Evolutionary conservation across 2,797 vertebrate genomes (phyloP), one percentile per base, ranked within the genome.

Genomic region (Pangasius sanitwongsei): DNA sequence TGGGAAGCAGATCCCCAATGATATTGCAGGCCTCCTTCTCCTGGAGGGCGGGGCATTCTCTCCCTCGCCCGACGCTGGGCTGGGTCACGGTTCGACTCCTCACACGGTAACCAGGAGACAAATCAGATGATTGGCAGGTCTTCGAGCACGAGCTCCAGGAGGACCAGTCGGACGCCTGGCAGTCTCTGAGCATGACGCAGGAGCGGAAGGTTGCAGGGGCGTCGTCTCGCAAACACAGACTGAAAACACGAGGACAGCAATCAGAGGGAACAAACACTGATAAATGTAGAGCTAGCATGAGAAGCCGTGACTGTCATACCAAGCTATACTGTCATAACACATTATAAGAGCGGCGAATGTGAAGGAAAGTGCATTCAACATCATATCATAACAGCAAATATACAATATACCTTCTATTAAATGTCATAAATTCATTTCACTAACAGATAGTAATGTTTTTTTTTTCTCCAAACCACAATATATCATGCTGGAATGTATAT

Each of bases 141-240:
- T 94, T 97, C 0, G 96, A 97, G 94, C 99, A 99, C 20, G 93
- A 59, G 72, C 96, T 98, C 99, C 99, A 99, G 0, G 93, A 87
- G 0, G 97, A 97, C 99, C 99, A 99, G 44, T 96, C 95, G 0
- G 97, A 97, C 0, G 92, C 95, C 91, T 96, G 94, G 1, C 99
- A 99, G 95, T 97, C 97, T 93, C 95, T 97, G 41, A 98, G 95
- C 90, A 99, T 94, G 89, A 98, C 90, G 4, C 99, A 99, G 0
- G 97, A 93, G 93, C 96, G 97, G 91, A 96, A 97, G 85, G 96
- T 97, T 91, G 97, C 89, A 0, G 96, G 96, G 53, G 95, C 86
- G 13, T 93, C 93, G 87, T 97, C 97, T 89, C 96, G 97, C 83
- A 91, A 91, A 55, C 98, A 99, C 34, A 98, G 96, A 93, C 99